phyloP scores from a whole-genome alignment of 2,113 vertebrate genomes.

The Myotis brandtii region DNA sequence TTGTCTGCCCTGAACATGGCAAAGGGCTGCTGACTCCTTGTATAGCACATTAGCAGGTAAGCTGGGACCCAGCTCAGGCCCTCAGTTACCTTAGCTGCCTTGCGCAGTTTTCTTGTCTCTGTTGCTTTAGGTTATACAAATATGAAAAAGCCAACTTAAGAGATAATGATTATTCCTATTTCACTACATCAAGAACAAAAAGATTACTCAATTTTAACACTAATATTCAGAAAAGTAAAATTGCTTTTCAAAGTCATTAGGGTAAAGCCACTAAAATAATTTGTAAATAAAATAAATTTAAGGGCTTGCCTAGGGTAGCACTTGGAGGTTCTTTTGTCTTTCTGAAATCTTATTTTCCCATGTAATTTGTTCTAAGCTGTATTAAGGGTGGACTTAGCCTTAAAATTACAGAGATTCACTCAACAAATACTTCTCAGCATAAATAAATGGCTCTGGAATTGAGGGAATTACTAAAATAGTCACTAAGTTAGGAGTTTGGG shows the following conservation, averaged over 20 bases:
- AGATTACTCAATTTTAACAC: slow-evolving; percentile 29
- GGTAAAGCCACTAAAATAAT: not conserved
- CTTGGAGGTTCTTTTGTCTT: slow-evolving; percentile 10
- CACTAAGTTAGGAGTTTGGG: not conserved
- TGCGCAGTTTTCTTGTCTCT: not conserved
- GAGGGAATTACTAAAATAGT: not conserved
- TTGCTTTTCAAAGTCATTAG: slow-evolving; percentile 11
- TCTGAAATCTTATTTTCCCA: slow-evolving; percentile 20
- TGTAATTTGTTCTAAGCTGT: not conserved
- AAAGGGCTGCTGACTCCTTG: not conserved
- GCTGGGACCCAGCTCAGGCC: not conserved
- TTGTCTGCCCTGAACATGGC: not conserved
- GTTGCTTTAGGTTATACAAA: not conserved
- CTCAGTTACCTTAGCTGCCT: not conserved
- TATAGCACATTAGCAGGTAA: not conserved
- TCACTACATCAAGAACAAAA: slow-evolving; percentile 46
- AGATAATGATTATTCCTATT: not conserved
- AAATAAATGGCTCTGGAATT: not conserved
- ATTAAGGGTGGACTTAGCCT: not conserved
- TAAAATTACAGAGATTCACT: not conserved
- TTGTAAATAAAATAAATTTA: slow-evolving; percentile 15
- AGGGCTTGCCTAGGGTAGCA: not conserved
- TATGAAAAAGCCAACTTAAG: slow-evolving; percentile 12
- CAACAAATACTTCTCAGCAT: not conserved
- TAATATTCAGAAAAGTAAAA: slow-evolving; percentile 27